These are phyloP conservation scores for Calyptomena viridis DNA, from an alignment of 2,113 vertebrate genomes.

Conservation along the genomic window DNA sequence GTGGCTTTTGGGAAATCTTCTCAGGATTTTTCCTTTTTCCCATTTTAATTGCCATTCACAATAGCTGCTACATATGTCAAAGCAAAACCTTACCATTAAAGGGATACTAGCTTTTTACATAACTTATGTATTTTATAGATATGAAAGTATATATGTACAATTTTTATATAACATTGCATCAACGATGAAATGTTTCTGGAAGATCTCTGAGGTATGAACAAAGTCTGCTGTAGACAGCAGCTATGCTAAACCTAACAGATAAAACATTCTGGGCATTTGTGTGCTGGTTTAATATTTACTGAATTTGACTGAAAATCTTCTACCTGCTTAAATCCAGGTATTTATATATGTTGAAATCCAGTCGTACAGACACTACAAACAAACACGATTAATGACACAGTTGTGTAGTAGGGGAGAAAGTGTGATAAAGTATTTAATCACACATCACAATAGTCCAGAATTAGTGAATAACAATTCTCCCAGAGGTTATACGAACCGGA, in stretches of 20 bases:
- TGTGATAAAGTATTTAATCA: not conserved
- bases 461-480: not conserved
- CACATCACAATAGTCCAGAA: no score
- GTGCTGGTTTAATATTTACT: not conserved
- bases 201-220: not conserved
- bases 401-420: not conserved
- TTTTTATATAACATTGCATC: not conserved
- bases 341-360: not conserved
- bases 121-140: not conserved
- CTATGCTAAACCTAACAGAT: not conserved
- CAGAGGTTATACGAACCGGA: not conserved
- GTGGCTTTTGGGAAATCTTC: not conserved
- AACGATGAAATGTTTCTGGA: not conserved
- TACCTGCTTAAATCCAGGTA: not conserved
- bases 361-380: not conserved
- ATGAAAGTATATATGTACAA: not conserved
- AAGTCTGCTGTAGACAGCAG: not conserved
- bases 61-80: not conserved
- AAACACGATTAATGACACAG: accelerated
- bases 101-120: not conserved
- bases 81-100: not conserved
- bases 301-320: not conserved
- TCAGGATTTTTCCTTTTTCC: not conserved
- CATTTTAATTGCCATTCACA: not conserved
- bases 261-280: not conserved